phyloP scores from a whole-genome alignment of 2,888 invertebrate genomes.

The Capitulum mitella region DNA sequence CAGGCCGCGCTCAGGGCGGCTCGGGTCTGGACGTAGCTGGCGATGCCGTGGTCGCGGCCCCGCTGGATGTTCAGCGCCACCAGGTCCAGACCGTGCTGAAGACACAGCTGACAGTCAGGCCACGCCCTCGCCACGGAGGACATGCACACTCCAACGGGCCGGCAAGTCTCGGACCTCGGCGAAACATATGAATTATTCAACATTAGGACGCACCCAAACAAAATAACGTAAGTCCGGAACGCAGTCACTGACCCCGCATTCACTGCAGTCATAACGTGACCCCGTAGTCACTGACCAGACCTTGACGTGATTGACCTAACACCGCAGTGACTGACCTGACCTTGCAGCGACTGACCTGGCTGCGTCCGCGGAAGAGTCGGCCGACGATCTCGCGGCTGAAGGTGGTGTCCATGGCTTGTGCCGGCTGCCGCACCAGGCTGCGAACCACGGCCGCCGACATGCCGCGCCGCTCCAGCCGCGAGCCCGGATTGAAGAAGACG shows the following conservation, averaged over 20 bases:
- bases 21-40: background rate
- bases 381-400: constrained; percentile 7
- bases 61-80: constrained; percentile 22
- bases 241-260: no score
- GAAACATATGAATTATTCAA: no score
- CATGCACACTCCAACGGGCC: no score
- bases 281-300: background rate
- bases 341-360: background rate
- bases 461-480: background rate
- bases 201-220: no score
- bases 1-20: background rate
- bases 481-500: constrained; percentile 1
- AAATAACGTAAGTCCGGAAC: no score
- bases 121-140: no score
- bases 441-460: background rate
- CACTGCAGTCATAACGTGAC: no score
- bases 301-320: no score
- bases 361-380: background rate
- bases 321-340: no score
- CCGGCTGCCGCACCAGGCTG: background rate
- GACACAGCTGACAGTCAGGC: background rate
- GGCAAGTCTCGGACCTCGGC: no score
- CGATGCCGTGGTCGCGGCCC: constrained; percentile 1
- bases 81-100: constrained; percentile 22
- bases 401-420: constrained; percentile 13